A percentile compares a stretch with the other conserved stretches of the same genome.
Evolutionary conservation across 1,140 invertebrate genomes (phyloP).

Genomic region (Lepidurus couesii): DNA sequence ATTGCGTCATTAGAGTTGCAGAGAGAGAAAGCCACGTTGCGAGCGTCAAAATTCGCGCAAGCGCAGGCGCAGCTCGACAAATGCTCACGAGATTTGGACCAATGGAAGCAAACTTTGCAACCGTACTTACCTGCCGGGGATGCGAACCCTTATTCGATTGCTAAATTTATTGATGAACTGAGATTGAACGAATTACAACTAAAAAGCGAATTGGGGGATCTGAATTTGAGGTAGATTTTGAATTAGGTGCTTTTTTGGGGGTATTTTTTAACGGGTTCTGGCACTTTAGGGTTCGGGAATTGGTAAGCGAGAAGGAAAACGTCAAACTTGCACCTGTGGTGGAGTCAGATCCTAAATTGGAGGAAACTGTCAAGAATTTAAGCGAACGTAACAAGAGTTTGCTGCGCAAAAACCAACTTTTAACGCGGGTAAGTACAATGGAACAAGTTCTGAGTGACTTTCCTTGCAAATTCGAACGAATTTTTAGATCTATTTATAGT

Average conservation of each 20-base stretch:
- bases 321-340: background rate
- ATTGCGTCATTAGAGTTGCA: background rate
- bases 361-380: background rate
- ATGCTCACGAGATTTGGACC: background rate
- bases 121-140: background rate
- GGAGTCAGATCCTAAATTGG: background rate
- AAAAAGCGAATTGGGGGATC: background rate
- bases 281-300: background rate
- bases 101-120: background rate
- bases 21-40: background rate
- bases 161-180: background rate
- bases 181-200: background rate
- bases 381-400: background rate
- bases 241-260: background rate
- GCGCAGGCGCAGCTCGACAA: background rate
- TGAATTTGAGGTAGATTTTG: background rate
- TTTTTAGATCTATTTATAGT: too few species aligned
- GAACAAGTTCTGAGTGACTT: too few species aligned
- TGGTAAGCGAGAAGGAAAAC: background rate
- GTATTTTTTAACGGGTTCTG: background rate
- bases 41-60: background rate
- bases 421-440: background rate
- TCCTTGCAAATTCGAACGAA: too few species aligned
- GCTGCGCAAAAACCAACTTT: background rate
- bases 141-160: background rate